Base-by-base conservation (phyloP, 2,113 vertebrate genomes). In the Hippoglossus stenolepis region DNA sequence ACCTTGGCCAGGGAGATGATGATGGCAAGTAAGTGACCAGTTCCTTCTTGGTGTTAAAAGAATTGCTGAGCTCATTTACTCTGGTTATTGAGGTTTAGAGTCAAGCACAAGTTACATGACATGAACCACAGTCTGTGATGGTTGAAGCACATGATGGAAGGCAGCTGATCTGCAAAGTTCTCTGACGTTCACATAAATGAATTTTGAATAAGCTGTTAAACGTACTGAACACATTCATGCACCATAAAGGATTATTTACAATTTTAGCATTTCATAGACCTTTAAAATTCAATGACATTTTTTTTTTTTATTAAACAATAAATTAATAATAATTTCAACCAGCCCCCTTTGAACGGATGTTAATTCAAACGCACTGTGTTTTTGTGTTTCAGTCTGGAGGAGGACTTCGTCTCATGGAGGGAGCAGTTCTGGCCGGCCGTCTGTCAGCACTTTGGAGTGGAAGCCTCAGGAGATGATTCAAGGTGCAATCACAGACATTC, bases 351-450 rank as follows among this genome's bases (percentile, higher is more conserved):
- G 26, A 67, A 57, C 23, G 38, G 35, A 13, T 9, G 15, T 28
- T 12, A 23, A 49, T 24, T 21, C 6, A 65, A 38, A 68, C 2
- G 14, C 20, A 31, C 4, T 31, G 6, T 43, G 23, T 21, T 79
- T 59, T 20, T 64, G 49, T 75, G 5, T 87, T 85, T 80, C 70
- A 93, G 93, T 53, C 85, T 99, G 87, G 98, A 99, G 76, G 98
- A 99, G 81, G 98, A 99, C 64, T 99, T 99, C 75, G 94, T 99
- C 84, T 98, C 97, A 0, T 99, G 98, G 98, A 94, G 97, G 28
- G 98, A 99, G 90, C 97, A 98, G 95, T 99, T 99, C 93, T 99
- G 98, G 98, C 98, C 98, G 0, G 97, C 98, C 0, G 95, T 99
- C 77, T 99, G 98, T 2, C 97, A 99, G 77, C 96, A 98, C 90